These are phyloP conservation scores for Portevinia maculata DNA, from an alignment of 2,888 invertebrate genomes.

Conservation along the genomic window DNA sequence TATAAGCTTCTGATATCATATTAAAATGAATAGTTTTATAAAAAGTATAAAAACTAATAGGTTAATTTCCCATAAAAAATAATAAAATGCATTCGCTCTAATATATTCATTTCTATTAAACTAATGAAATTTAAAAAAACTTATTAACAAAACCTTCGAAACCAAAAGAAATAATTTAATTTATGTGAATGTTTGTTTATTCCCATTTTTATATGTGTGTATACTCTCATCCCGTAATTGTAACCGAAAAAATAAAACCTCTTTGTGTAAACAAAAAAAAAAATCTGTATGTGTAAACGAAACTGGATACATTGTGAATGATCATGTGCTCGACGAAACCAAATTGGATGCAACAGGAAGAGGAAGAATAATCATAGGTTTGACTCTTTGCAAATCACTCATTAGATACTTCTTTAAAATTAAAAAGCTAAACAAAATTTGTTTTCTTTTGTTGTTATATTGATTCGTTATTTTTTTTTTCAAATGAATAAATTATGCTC, in stretches of 20 bases:
- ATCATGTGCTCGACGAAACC: constrained; percentile 65
- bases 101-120: constrained; percentile 4
- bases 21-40: no score
- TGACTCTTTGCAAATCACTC: constrained; percentile 76
- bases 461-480: constrained; percentile 64
- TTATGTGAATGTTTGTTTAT: constrained; percentile 71
- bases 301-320: constrained; percentile 60
- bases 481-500: constrained; percentile 49
- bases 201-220: constrained; percentile 59
- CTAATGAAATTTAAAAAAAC: not conserved
- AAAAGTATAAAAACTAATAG: no score
- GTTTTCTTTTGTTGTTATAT: constrained; percentile 76
- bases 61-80: no score
- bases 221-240: constrained; percentile 49
- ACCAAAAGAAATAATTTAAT: constrained; percentile 27
- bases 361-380: constrained; percentile 85
- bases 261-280: constrained; percentile 37
- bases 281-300: constrained; percentile 80
- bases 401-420: constrained; percentile 44
- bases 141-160: constrained; percentile 27
- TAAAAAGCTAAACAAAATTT: constrained; percentile 67
- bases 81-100: not conserved
- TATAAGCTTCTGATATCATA: no score
- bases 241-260: constrained; percentile 42
- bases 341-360: constrained; percentile 78